phyloP scores from a whole-genome alignment of 1,140 invertebrate genomes.

The Chymomyza costata region DNA sequence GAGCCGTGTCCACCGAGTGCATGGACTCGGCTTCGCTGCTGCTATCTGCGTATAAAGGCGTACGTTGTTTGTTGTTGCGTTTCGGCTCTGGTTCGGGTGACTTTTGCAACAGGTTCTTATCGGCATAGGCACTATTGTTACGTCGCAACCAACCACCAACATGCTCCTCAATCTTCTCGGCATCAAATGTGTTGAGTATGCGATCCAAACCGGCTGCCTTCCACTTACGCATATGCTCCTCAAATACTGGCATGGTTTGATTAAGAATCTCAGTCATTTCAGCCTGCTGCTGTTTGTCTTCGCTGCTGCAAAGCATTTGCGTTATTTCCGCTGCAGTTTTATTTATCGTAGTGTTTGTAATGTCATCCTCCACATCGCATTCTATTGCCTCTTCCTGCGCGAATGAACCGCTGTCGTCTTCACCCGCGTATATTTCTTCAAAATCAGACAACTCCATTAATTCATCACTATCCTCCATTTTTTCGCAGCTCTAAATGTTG shows the following conservation, averaged over 20 bases:
- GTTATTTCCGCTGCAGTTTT: conserved; percentile 40
- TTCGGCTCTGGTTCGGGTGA: not conserved
- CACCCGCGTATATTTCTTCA: conserved; percentile 20
- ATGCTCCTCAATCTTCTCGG: conserved; percentile 52
- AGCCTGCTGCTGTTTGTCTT: conserved; percentile 24
- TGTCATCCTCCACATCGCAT: conserved; percentile 17
- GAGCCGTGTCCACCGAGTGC: conserved; percentile 57
- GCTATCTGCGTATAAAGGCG: conserved; percentile 1
- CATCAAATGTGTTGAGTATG: conserved; percentile 60
- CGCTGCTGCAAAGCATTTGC: conserved; percentile 24
- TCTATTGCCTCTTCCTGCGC: conserved; percentile 15
- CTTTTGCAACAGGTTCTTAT: conserved; percentile 1
- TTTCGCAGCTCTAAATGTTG: conserved; percentile 6
- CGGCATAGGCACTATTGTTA: conserved; percentile 38
- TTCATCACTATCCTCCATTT: conserved; percentile 11
- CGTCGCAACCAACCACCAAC: conserved; percentile 58
- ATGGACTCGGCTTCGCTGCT: conserved; percentile 50
- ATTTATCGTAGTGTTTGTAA: conserved; percentile 16
- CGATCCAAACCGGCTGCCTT: conserved; percentile 51
- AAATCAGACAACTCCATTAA: conserved; percentile 20
- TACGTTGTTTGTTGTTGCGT: not conserved
- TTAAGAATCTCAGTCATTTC: conserved; percentile 49
- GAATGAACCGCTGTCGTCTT: conserved; percentile 10
- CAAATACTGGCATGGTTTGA: conserved; percentile 53
- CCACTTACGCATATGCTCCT: conserved; percentile 60